Base-by-base conservation (phyloP, 2,888 invertebrate species). In the Tortricodes alternella region DNA sequence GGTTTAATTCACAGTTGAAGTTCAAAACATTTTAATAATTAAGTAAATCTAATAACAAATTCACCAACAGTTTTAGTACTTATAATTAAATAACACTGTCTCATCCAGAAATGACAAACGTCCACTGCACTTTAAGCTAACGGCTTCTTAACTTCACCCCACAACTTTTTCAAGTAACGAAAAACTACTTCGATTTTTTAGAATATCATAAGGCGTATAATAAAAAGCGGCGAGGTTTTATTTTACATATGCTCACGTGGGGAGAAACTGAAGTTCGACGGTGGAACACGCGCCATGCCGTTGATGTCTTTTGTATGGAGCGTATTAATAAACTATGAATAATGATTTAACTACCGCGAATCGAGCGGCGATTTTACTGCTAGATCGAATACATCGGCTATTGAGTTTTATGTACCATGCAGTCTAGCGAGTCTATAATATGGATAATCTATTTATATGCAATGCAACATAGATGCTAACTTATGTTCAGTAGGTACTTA, bases 281-380 rank as follows among this genome's bases (percentile, higher is more conserved):
- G 44, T 29, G 55, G 41, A 38, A 29, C 48, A 41, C 50, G 29
- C 44, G 50, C 48, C 44, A 57, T 60, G 60, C 67, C 85, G 85
- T 88, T 87, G 85, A 88, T 74, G 78, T 88, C 86, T 85, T 87
- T 86, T 80, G 68, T 82, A 80, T 72, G 59, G 60, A 44, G 18
- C 27, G n/a, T 38, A 24, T 38, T 49, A 16, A 37, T 53, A 49
- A 23, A 9, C 32, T 46, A 13, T 32, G 39, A 34, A 50, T 50
- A 49, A 53, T 50, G 46, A 43, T 46, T 46, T 46, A 41, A 52
- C 39, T 39, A 43, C 24, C 19, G 19, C 18, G 32, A 38, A 43
- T 49, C 29, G 58, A 34, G 48, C 64, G n/a, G n/a, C n/a, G n/a
- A n/a, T n/a, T n/a, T n/a, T n/a, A n/a, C n/a, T n/a, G n/a, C n/a